These are phyloP conservation scores for Athripsodes cinereus DNA, from an alignment of 2,888 invertebrate species.

Conservation along the genomic window DNA sequence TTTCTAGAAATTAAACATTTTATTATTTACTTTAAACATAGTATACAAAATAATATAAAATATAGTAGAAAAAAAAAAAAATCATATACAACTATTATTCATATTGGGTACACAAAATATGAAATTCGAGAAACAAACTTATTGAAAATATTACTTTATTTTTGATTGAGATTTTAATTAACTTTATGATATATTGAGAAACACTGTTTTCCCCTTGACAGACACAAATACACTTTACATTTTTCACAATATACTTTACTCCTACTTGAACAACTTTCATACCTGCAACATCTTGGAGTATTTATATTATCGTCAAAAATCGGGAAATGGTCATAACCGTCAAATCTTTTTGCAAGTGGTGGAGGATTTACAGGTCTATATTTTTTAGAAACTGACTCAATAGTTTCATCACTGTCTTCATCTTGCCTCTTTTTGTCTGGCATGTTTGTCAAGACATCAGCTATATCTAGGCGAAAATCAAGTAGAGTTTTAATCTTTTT, in stretches of 20 bases:
- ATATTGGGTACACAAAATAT: no score
- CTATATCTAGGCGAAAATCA: constrained; percentile 24
- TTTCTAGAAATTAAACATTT: no score
- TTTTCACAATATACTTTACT: background rate
- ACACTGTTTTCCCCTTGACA: background rate
- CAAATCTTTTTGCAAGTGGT: constrained; percentile 28
- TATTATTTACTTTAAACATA: no score
- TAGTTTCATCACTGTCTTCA: background rate
- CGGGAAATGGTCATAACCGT: constrained; percentile 30
- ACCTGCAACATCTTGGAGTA: constrained; percentile 28
- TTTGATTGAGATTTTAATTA: no score
- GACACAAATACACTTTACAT: background rate
- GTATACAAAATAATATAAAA: no score
- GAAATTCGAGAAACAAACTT: no score
- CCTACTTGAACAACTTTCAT: constrained; percentile 19
- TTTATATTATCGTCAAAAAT: constrained; percentile 27
- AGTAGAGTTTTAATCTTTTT: constrained; percentile 4
- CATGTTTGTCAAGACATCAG: constrained; percentile 14
- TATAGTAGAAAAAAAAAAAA: no score
- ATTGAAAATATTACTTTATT: no score
- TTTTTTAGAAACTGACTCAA: background rate
- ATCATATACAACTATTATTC: no score
- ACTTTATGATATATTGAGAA: no score
- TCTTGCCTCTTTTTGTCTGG: constrained; percentile 13
- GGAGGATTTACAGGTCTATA: constrained; percentile 24